Evolutionary conservation across 1,140 invertebrate species (phyloP), one percentile per base, ranked within the genome.

Genomic region (Zaprionus capensis): DNA sequence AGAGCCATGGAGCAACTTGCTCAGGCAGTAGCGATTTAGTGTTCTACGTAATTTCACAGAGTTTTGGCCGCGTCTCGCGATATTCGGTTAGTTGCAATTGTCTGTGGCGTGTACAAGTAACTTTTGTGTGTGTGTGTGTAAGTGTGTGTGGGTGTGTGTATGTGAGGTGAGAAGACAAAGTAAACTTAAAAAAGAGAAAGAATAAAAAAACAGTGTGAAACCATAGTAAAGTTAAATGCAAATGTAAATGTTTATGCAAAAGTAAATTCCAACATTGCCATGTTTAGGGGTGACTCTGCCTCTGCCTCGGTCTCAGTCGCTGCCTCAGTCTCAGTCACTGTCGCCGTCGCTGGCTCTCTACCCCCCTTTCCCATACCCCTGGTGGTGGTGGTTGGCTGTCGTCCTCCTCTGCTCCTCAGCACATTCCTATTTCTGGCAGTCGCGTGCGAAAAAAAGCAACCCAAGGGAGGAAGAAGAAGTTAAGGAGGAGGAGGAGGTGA

Each of bases 241-340:
- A 46, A 46, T 38, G 44, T 59, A 67, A 76, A 85, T 90, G 78
- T 88, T 90, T 79, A 78, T 79, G 81, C 75, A 79, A 85, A 90
- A 88, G 78, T 90, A 84, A 88, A 88, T 88, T 90, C 84, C 84
- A 81, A 59, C 78, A 90, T 82, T 73, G 58, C 55, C 70, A 38
- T 55, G 67, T 81, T 82, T 77, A 71, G 67, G 78, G 85, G 84
- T 87, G 78, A 62, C 57, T 78, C 59, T 71, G 49, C 28, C 41
- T 49, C 17, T 51, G 26, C 41, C 20, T 67, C 26, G 20, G 41
- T 17, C 41, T 17, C n/a, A 46, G 41, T 46, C 41, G 6, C 41
- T n/a, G n/a, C n/a, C 41, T 17, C 41, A 17, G 41, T 6, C 41
- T 9, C 41, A 44, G 41, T 17, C 41, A 7, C 41, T n/a, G 38